Conservation (phyloP, 2,888 invertebrate genomes). For the Oscheius sp. region DNA sequence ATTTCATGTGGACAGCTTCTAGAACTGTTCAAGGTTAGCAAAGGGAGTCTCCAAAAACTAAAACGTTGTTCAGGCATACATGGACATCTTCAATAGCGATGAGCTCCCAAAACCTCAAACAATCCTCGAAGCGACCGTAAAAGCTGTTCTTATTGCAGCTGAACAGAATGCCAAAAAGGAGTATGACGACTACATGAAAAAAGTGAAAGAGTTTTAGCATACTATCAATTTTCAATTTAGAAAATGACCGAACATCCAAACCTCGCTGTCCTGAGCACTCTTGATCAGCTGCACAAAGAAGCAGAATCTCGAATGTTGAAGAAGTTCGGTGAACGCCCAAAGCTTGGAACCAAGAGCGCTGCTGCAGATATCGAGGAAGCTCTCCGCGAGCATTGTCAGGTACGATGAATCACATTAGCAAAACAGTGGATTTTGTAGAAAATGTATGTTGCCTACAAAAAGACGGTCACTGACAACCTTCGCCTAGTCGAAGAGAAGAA, state of each 20-base stretch:
- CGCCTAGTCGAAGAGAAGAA: constrained; percentile 19
- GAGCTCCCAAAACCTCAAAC: constrained; percentile 84
- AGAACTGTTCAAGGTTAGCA: constrained; percentile 86
- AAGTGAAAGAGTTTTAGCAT: not conserved
- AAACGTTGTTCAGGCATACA: constrained; percentile 81
- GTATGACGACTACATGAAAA: constrained; percentile 23
- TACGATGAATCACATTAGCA: not conserved
- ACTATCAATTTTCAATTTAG: not conserved
- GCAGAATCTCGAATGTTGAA: not conserved
- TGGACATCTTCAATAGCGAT: constrained; percentile 94
- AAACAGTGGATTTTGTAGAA: not conserved
- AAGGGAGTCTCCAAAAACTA: not conserved
- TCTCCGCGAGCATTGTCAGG: not conserved
- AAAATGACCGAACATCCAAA: not conserved
- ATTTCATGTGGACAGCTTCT: constrained; percentile 90
- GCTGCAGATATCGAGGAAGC: not conserved
- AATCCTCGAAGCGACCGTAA: too few relatives aligned
- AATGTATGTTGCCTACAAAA: not conserved
- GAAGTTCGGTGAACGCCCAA: not conserved
- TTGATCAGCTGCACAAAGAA: not conserved
- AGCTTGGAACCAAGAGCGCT: not conserved
- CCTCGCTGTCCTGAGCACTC: not conserved
- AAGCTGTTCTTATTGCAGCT: not conserved
- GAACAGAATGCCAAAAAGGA: constrained; percentile 12
- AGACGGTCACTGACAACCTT: constrained; percentile 14